These are phyloP conservation scores for Mormyrops boulengeri DNA, from an alignment of 2,797 vertebrate species.

Conservation along the genomic window DNA sequence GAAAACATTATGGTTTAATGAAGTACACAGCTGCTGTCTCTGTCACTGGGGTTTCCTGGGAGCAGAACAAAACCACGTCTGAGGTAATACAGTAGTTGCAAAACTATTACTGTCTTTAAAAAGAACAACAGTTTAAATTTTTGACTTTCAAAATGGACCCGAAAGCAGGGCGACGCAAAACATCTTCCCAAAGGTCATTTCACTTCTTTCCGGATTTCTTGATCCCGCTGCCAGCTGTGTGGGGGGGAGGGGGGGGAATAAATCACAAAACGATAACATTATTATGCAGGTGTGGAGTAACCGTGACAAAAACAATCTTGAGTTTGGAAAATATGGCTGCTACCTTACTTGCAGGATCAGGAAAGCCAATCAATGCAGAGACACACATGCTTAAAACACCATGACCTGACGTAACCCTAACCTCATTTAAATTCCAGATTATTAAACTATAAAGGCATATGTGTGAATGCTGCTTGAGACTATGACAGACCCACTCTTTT, in stretches of 20 bases:
- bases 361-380: not conserved
- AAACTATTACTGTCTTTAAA: conserved; percentile 47
- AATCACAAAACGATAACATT: not conserved
- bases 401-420: not conserved
- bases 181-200: not conserved
- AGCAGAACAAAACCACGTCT: not conserved
- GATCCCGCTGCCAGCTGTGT: conserved; percentile 78
- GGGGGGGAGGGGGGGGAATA: conserved; percentile 24
- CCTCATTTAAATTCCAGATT: not conserved
- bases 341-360: not conserved
- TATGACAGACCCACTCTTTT: not conserved
- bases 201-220: conserved; percentile 87
- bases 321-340: not conserved
- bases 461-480: not conserved
- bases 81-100: not conserved
- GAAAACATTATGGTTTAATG: not conserved
- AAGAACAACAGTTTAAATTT: conserved; percentile 23
- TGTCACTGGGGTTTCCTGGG: not conserved
- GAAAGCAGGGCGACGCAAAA: not conserved
- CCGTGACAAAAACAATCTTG: not conserved
- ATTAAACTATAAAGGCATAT: not conserved
- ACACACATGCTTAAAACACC: not conserved
- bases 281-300: not conserved
- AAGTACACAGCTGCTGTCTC: not conserved
- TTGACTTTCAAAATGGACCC: conserved; percentile 21